Conservation (phyloP, 1,140 invertebrate genomes). For the Drosophila parvula region DNA sequence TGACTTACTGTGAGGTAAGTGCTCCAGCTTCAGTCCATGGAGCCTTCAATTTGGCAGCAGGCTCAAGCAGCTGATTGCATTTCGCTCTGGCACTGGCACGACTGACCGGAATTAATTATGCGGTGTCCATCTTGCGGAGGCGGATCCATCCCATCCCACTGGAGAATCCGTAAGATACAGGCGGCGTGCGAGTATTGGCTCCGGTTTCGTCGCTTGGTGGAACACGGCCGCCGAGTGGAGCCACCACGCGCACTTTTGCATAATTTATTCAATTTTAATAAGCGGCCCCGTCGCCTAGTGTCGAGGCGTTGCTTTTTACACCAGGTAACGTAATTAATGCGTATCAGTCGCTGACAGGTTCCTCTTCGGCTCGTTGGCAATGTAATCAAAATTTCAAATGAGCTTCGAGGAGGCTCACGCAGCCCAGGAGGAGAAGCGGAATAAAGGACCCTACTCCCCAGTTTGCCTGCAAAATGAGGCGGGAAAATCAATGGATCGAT, state of each 20-base stretch:
- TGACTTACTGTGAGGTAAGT: background rate
- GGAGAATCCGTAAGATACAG: background rate
- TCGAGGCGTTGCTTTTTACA: slow-evolving; percentile 60
- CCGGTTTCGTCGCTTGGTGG: background rate
- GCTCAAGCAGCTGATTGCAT: slow-evolving; percentile 63
- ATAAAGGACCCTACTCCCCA: slow-evolving; percentile 1
- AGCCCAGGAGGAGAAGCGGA: background rate
- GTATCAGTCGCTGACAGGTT: slow-evolving; percentile 69
- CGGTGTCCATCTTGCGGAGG: slow-evolving; percentile 55
- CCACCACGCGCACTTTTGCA: slow-evolving; percentile 68
- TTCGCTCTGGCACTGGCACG: slow-evolving; percentile 23
- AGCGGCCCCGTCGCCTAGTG: slow-evolving; percentile 50
- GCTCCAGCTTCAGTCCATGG: background rate
- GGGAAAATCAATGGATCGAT: slow-evolving; percentile 57
- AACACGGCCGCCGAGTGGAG: slow-evolving; percentile 18
- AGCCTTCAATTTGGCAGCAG: slow-evolving; percentile 42
- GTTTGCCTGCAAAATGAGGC: slow-evolving; percentile 16
- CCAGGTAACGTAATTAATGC: slow-evolving; percentile 69
- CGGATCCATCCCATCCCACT: slow-evolving; percentile 2
- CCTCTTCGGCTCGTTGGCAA: slow-evolving; percentile 49
- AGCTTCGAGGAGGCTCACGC: slow-evolving; percentile 35
- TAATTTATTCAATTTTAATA: slow-evolving; percentile 83
- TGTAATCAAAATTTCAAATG: slow-evolving; percentile 79
- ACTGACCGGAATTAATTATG: slow-evolving; percentile 70
- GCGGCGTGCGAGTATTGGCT: slow-evolving; percentile 10